Percentiles rank a stretch among this genome's conserved stretches.
phyloP scores from a whole-genome alignment of 2,113 vertebrate species.

The Muntiacus muntjak region DNA sequence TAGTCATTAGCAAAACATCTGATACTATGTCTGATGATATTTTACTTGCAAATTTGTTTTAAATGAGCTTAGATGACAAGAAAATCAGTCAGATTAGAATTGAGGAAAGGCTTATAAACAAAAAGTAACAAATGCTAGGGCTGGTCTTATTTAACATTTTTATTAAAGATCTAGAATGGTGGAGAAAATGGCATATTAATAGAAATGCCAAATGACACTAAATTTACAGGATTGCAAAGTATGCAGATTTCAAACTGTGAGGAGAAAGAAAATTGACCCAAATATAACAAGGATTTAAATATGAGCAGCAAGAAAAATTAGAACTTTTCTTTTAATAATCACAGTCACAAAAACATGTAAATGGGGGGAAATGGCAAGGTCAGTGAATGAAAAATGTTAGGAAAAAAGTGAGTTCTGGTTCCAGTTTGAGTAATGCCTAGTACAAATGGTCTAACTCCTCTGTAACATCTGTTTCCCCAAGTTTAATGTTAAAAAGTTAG shows the following conservation, averaged over 20 bases:
- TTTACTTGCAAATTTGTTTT: constrained; percentile 77
- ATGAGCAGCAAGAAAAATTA: constrained; percentile 16
- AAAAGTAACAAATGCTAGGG: constrained; percentile 60
- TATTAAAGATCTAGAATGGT: constrained; percentile 58
- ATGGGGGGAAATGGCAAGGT: not conserved
- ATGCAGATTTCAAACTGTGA: constrained; percentile 31
- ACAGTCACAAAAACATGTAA: not conserved
- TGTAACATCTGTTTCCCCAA: not conserved
- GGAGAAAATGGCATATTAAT: constrained; percentile 58
- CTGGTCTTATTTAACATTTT: constrained; percentile 69
- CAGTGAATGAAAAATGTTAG: not conserved
- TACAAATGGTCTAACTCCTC: not conserved
- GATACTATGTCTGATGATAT: constrained; percentile 73
- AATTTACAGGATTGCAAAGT: constrained; percentile 51
- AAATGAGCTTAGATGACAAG: constrained; percentile 72
- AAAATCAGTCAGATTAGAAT: constrained; percentile 74
- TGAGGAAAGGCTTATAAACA: constrained; percentile 68
- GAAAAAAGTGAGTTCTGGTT: not conserved
- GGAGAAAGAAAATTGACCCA: constrained; percentile 3
- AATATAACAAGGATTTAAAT: constrained; percentile 25
- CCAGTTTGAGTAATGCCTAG: not conserved
- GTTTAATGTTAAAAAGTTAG: not conserved
- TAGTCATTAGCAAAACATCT: constrained; percentile 72
- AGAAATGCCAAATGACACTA: constrained; percentile 51
- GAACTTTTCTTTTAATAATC: constrained; percentile 1